Evolutionary conservation across 1,140 invertebrate species (phyloP).

Genomic region (Apis laboriosa): DNA sequence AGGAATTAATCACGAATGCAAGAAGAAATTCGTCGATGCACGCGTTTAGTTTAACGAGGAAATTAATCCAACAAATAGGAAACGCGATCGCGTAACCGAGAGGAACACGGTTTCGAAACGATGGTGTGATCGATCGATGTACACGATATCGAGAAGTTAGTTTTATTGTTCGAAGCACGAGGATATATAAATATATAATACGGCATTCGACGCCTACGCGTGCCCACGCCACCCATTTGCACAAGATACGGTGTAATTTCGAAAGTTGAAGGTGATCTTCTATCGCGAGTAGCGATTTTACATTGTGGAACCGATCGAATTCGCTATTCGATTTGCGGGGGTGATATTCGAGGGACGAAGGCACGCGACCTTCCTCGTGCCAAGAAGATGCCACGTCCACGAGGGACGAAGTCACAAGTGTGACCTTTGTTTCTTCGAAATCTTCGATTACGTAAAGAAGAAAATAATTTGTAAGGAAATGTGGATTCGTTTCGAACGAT

Average conservation of each 20-base stretch:
- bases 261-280: conserved; percentile 47
- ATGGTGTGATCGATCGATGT: background rate
- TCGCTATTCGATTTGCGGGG: background rate
- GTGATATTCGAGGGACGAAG: background rate
- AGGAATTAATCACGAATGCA: background rate
- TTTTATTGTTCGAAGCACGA: background rate
- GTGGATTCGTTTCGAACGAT: too few species aligned
- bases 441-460: background rate
- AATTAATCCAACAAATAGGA: conserved; percentile 12
- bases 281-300: conserved; percentile 6
- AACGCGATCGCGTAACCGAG: conserved; percentile 20
- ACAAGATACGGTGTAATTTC: conserved; percentile 41
- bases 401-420: too few species aligned
- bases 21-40: background rate
- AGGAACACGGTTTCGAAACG: background rate
- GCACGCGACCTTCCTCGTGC: background rate
- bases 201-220: conserved; percentile 47
- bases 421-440: background rate
- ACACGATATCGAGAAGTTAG: background rate
- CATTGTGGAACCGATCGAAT: conserved; percentile 13
- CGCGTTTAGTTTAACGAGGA: background rate
- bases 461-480: too few species aligned
- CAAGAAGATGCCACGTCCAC: background rate
- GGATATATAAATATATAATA: conserved; percentile 24
- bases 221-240: conserved; percentile 49